Percentiles rank a stretch among this genome's conserved stretches.
phyloP scores from a whole-genome alignment of 1,140 invertebrate genomes.

The Hesperophylax magnus region DNA sequence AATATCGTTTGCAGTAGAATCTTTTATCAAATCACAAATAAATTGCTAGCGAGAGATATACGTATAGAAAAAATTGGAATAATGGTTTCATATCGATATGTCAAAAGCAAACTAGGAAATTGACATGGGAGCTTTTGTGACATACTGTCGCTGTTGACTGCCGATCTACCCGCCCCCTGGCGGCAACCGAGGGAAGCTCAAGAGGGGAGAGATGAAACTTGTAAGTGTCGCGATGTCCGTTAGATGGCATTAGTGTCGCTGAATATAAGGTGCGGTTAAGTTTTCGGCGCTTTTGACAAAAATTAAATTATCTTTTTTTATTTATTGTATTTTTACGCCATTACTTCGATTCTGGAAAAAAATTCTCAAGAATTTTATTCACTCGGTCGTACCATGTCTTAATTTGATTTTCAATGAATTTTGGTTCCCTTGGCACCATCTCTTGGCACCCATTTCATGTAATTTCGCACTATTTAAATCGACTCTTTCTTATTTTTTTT shows the following conservation, averaged over 20 bases:
- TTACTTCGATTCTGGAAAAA: too few species aligned
- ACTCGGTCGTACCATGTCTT: too few species aligned
- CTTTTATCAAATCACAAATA: neutral
- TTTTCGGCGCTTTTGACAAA: too few species aligned
- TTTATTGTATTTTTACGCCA: too few species aligned
- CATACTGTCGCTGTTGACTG: neutral
- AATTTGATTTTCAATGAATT: too few species aligned
- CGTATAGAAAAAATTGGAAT: neutral
- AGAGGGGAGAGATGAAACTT: neutral
- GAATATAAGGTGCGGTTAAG: neutral
- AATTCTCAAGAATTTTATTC: too few species aligned
- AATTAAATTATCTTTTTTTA: too few species aligned
- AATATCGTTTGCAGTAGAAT: neutral
- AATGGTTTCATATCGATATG: neutral
- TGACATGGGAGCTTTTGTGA: constrained; percentile 5
- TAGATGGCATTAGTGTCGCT: neutral
- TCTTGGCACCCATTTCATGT: too few species aligned
- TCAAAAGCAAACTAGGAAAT: constrained; percentile 1
- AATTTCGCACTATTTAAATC: too few species aligned
- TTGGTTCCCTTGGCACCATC: too few species aligned
- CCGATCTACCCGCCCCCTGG: neutral
- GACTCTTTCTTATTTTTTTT: too few species aligned
- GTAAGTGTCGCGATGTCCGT: neutral
- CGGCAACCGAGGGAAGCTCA: neutral
- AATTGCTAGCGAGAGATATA: neutral